Evolutionary conservation across 2,797 vertebrate genomes (phyloP), one percentile per base, ranked within the genome.

Genomic region (Huso huso): DNA sequence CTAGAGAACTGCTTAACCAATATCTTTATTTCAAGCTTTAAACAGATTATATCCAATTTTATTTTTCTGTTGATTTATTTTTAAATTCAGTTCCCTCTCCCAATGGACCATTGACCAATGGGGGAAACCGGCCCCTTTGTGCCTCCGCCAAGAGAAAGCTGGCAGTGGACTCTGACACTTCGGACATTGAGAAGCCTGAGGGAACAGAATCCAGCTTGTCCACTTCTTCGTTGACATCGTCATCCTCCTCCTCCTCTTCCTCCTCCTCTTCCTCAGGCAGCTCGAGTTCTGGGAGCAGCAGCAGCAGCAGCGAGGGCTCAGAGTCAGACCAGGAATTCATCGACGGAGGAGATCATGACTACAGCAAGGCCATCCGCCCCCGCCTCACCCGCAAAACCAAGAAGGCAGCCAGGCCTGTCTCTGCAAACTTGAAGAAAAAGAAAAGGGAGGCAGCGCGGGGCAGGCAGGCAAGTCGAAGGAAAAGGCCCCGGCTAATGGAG

Each of bases 341-440:
- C 12, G 96, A 98, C 0, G 95, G 95, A 1, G 95, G 95, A 1
- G 96, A 99, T 73, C 96, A 99, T 5, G 95, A 97, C 87, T 99
- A 99, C 86, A 99, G 93, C 84, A 98, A 96, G 86, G 93, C 92
- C 0, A 88, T 93, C 66, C 87, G 91, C 72, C 86, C 84, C 49
- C 89, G 89, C 13, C 86, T 84, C 61, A 55, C 48, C 13, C 70
- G 74, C 59, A 73, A 70, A 0, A 69, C 66, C 2, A 84, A 84
- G 65, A 85, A 82, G 71, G 58, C 23, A 23, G 48, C 18, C 7
- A 62, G 18, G 61, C 23, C 23, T 2, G 23, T 37, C 23, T 37
- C 23, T 2, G 4, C 23, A 37, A 37, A 37, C 23, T 4, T 37
- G 53, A 66, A 60, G 65, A 15, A 66, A 66, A n/a, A 10, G n/a